Base-by-base conservation (phyloP, 2,888 invertebrate genomes). In the Rotaria magnacalcarata region DNA sequence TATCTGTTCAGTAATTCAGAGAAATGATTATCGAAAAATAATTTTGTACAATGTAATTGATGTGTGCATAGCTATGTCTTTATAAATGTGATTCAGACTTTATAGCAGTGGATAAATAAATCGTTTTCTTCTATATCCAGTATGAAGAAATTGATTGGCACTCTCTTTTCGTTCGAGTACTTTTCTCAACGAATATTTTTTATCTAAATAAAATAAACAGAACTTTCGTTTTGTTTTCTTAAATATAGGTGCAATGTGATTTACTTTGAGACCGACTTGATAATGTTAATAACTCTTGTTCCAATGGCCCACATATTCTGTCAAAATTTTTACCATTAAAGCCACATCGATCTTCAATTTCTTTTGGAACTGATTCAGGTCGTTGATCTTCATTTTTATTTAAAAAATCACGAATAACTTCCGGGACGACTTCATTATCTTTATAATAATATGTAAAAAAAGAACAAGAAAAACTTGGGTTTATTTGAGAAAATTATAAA, bases 131-230 rank as follows among this genome's bases (percentile, higher is more conserved):
- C n/a, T 58, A n/a, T 6, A 10, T 10, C n/a, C 1, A 58, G 24
- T n/a, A n/a, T 58, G n/a, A 58, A 58, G 58, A 58, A 58, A 58
- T 58, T 58, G 58, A 58, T n/a, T n/a, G 10, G 58, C 58, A 58
- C n/a, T 10, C 8, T 58, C 58, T 58, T n/a, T 58, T 58, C 2
- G n/a, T 58, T 58, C 58, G n/a, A 58, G n/a, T n/a, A 58, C 10
- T n/a, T 7, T 8, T 58, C 58, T 7, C 10, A 58, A 58, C n/a
- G 58, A 58, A 56, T 56, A 7, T 56, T 56, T 21, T 56, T 56
- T 56, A n/a, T n/a, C 58, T 58, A 58, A 58, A 58, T 58, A 2
- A 10, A n/a, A 58, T 5, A 11, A 47, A 47, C 11, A 56, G 24
- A 56, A 56, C 2, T 6, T n/a, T n/a, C 3, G 2, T 24, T n/a